Conservation (phyloP, 2,797 vertebrate species). For the Staurois parvus region DNA sequence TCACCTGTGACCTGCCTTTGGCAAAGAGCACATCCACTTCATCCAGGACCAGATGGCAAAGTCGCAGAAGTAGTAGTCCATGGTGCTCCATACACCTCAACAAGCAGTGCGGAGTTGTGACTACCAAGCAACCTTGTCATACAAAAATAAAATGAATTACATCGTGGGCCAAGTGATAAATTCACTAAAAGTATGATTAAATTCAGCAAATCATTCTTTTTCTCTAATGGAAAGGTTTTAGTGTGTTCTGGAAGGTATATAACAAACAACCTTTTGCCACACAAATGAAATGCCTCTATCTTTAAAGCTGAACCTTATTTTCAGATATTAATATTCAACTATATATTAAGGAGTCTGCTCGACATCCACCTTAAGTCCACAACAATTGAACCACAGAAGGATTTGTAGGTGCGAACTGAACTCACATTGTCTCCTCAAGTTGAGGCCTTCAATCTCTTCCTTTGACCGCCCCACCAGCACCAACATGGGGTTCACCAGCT, state of each 20-base stretch:
- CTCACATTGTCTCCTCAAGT: slow-evolving; percentile 86
- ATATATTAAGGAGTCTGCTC: too few species aligned
- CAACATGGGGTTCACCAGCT: slow-evolving; percentile 74
- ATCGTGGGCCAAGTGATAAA: background rate
- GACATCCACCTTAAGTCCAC: background rate
- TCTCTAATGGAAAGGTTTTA: too few species aligned
- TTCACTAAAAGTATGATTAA: too few species aligned
- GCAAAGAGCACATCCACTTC: slow-evolving; percentile 81
- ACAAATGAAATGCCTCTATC: too few species aligned
- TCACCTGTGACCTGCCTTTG: slow-evolving; percentile 82
- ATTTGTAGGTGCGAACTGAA: background rate
- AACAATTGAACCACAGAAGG: too few species aligned
- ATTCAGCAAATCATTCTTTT: too few species aligned
- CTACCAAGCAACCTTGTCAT: slow-evolving; percentile 81
- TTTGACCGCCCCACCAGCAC: slow-evolving; percentile 81
- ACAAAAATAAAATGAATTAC: background rate
- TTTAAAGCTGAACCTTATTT: too few species aligned
- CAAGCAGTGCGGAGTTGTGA: slow-evolving; percentile 87
- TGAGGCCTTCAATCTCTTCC: slow-evolving; percentile 79
- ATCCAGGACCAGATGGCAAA: slow-evolving; percentile 88
- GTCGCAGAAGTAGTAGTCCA: slow-evolving; percentile 79
- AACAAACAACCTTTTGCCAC: background rate
- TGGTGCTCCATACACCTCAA: slow-evolving; percentile 81
- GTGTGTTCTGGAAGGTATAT: background rate
- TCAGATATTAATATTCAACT: too few species aligned